Percentiles rank a stretch among this genome's conserved stretches.
Conservation (phyloP, 2,113 vertebrate genomes). For the Phocoena phocoena region DNA sequence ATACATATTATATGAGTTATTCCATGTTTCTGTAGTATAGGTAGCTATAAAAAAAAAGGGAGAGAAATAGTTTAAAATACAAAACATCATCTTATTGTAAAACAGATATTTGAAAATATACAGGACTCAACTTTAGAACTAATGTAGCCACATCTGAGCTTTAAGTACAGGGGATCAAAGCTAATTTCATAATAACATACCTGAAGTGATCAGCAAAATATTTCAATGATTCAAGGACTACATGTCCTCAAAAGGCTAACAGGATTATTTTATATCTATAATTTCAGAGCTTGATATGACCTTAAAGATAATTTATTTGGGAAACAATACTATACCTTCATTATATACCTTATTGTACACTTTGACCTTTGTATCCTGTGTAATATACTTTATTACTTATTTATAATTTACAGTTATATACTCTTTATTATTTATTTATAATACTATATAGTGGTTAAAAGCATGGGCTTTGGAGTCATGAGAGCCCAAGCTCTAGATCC, state of each 20-base stretch:
- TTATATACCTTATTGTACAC: not conserved
- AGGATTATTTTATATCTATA: not conserved
- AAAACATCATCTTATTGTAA: constrained; percentile 12
- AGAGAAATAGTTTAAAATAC: constrained; percentile 52
- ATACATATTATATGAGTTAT: constrained; percentile 98
- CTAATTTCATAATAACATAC: constrained; percentile 27
- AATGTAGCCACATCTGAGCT: not conserved
- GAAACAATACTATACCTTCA: not conserved
- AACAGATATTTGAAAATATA: constrained; percentile 40
- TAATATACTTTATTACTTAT: not conserved
- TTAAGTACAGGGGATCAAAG: constrained; percentile 28
- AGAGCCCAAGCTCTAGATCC: not conserved
- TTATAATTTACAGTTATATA: not conserved
- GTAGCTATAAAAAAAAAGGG: constrained; percentile 87
- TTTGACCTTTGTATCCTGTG: not conserved
- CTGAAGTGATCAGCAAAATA: constrained; percentile 4
- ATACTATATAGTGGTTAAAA: not conserved
- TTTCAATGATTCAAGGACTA: constrained; percentile 36
- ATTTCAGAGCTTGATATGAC: not conserved
- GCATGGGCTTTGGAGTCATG: not conserved
- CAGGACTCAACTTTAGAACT: not conserved
- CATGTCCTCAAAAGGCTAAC: constrained; percentile 6
- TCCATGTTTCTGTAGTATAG: constrained; percentile 94
- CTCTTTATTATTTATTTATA: not conserved
- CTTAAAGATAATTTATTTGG: constrained; percentile 35